phyloP scores from a whole-genome alignment of 2,113 vertebrate species.

The Eleginops maclovinus region DNA sequence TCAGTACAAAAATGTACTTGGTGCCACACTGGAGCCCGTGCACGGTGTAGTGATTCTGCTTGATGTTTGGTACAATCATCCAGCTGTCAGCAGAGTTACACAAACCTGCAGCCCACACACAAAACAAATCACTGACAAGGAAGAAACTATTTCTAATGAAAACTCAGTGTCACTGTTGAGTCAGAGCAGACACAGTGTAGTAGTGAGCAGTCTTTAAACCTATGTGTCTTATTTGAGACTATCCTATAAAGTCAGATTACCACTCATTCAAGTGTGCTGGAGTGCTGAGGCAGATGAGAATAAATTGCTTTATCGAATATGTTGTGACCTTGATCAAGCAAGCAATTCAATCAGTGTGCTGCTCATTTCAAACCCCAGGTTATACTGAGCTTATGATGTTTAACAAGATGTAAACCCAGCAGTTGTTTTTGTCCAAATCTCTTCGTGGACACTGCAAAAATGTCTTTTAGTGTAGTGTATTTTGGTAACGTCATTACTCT shows the following conservation, averaged over 20 bases:
- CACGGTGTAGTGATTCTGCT: conserved; percentile 99
- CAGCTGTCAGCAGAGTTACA: conserved; percentile 99
- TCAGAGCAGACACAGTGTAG: conserved; percentile 15
- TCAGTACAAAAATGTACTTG: conserved; percentile 97
- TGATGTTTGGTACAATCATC: conserved; percentile 99
- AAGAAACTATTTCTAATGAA: conserved; percentile 20
- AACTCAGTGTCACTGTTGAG: neutral
- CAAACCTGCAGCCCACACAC: conserved; percentile 86
- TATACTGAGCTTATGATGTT: conserved; percentile 33
- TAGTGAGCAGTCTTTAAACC: conserved; percentile 19
- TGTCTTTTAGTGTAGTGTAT: conserved; percentile 14
- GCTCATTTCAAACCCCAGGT: conserved; percentile 37
- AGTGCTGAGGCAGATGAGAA: conserved; percentile 58
- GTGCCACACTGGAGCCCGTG: conserved; percentile 97
- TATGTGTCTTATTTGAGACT: conserved; percentile 51
- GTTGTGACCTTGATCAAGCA: conserved; percentile 62
- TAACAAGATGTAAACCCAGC: conserved; percentile 44
- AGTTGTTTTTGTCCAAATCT: conserved; percentile 22
- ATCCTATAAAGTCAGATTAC: conserved; percentile 31
- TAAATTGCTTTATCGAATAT: conserved; percentile 66
- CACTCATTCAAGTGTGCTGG: conserved; percentile 29
- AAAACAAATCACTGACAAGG: conserved; percentile 32
- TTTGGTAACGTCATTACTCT: conserved; percentile 52
- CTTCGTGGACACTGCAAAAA: conserved; percentile 23
- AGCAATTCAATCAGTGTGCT: conserved; percentile 58